Evolutionary conservation across 2,888 invertebrate genomes (phyloP).

Genomic region (Drosophila rubida): DNA sequence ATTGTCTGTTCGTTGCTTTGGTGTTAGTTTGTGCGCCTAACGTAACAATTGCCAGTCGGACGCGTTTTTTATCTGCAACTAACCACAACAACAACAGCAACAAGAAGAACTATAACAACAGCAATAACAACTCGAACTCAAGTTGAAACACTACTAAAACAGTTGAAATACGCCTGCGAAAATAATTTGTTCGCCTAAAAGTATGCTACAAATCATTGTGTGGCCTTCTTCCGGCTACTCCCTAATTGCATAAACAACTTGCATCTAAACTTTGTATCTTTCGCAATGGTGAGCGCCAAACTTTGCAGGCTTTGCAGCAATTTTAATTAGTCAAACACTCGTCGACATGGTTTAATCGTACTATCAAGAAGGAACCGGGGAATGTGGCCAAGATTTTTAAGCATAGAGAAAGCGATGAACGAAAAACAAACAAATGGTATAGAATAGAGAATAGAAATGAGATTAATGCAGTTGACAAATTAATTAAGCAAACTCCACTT

Average conservation of each 20-base stretch:
- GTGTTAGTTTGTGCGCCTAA: constrained; percentile 69
- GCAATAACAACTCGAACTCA: constrained; percentile 3
- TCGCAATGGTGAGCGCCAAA: constrained; percentile 7
- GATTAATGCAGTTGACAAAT: too few relatives aligned
- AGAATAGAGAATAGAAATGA: neutral
- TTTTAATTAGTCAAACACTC: constrained; percentile 64
- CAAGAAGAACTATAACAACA: constrained; percentile 18
- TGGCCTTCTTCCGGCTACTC: constrained; percentile 30
- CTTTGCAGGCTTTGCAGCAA: constrained; percentile 7
- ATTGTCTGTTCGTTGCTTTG: constrained; percentile 54
- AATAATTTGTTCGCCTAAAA: constrained; percentile 76
- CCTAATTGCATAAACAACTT: constrained; percentile 46
- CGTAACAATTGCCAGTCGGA: constrained; percentile 72
- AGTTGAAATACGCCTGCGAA: constrained; percentile 65
- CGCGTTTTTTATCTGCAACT: constrained; percentile 55
- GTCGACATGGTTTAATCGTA: constrained; percentile 48
- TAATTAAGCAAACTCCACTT: too few relatives aligned
- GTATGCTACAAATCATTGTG: constrained; percentile 60
- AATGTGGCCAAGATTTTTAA: constrained; percentile 9
- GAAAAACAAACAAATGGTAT: neutral
- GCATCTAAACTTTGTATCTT: constrained; percentile 8
- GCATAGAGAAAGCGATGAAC: neutral
- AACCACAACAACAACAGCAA: constrained; percentile 45
- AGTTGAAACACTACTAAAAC: constrained; percentile 29
- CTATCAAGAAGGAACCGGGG: constrained; percentile 9